Percentiles rank a stretch among this genome's conserved stretches.
phyloP scores from a whole-genome alignment of 2,797 vertebrate genomes.

The Carduelis carduelis region DNA sequence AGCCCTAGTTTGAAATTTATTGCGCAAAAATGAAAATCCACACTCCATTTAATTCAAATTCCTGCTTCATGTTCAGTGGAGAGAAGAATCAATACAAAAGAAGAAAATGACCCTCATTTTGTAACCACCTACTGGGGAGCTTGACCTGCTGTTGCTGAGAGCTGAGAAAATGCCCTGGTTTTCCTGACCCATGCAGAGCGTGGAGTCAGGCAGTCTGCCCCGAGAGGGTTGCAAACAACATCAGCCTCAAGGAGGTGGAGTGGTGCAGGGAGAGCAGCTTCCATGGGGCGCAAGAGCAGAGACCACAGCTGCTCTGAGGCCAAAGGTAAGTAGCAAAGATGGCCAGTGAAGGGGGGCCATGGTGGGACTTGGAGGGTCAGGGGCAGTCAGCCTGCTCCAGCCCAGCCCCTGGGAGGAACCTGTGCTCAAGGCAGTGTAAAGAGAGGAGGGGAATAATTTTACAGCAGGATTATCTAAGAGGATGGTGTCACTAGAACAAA shows the following conservation, averaged over 20 bases:
- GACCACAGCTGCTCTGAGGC: neutral
- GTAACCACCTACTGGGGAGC: neutral
- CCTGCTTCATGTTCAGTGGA: neutral
- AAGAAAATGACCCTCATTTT: neutral
- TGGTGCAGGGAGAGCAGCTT: neutral
- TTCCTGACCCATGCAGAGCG: fast-evolving
- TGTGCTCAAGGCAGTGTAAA: neutral
- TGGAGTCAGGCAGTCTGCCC: neutral
- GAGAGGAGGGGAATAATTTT: neutral
- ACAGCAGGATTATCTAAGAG: neutral
- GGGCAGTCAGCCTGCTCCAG: neutral
- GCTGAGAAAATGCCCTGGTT: neutral
- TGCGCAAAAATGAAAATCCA: neutral
- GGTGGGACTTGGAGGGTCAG: neutral
- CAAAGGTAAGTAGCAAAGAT: neutral
- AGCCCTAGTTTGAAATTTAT: neutral
- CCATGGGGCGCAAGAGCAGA: neutral
- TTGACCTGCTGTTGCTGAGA: neutral
- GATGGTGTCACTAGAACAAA: neutral
- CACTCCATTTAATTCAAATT: neutral
- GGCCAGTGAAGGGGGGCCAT: fast-evolving
- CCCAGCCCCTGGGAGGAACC: no score
- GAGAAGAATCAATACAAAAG: neutral
- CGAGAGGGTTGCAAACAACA: neutral
- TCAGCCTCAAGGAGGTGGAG: neutral